A percentile compares a stretch with the other conserved stretches of the same genome.
Conservation (phyloP, 2,888 invertebrate species). For the Mystacides longicornis region DNA sequence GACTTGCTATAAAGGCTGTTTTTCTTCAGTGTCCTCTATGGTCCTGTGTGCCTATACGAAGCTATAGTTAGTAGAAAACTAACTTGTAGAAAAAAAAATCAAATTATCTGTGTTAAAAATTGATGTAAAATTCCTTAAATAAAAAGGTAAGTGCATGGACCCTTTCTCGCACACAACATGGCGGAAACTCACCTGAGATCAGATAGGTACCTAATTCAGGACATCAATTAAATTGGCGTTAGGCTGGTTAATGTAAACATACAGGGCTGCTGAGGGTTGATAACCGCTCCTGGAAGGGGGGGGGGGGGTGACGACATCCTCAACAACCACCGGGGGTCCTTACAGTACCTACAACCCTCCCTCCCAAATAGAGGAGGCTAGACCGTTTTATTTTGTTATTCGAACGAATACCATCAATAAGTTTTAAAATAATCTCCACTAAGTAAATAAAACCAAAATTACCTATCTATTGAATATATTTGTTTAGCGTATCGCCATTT, state of each 20-base stretch:
- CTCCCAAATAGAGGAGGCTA: too few species aligned
- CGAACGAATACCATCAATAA: too few species aligned
- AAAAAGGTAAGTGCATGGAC: too few species aligned
- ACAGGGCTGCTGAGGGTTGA: constrained; percentile 7
- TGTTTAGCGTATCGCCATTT: too few species aligned
- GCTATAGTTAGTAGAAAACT: not conserved
- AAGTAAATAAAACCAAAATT: too few species aligned
- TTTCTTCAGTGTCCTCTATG: not conserved
- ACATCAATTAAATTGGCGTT: constrained; percentile 1
- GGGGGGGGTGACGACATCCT: not conserved
- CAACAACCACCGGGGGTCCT: not conserved
- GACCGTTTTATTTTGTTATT: too few species aligned
- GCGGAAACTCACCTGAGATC: too few species aligned
- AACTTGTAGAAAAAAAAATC: not conserved
- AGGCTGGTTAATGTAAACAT: constrained; percentile 1
- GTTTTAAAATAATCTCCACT: too few species aligned
- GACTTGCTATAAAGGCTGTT: not conserved
- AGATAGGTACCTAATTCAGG: not conserved
- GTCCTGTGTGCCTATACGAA: not conserved
- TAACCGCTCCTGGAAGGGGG: constrained; percentile 4
- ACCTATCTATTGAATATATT: too few species aligned
- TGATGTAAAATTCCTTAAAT: too few species aligned
- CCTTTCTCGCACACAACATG: too few species aligned
- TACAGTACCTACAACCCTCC: not conserved
- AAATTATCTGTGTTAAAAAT: too few species aligned